phyloP scores from a whole-genome alignment of 2,797 vertebrate species.

The Gymnocypris eckloni region DNA sequence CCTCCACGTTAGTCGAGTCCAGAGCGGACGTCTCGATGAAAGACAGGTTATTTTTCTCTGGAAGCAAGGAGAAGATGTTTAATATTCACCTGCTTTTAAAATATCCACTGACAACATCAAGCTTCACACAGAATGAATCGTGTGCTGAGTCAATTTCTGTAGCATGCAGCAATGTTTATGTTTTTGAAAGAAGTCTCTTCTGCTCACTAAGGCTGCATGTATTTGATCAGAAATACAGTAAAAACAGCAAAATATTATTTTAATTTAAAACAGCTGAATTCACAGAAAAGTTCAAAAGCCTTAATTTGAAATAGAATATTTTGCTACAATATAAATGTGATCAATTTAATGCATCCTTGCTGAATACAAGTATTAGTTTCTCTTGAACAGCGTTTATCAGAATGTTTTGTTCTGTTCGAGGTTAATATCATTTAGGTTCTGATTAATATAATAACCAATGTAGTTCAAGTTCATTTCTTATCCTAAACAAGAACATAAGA shows the following conservation, averaged over 20 bases:
- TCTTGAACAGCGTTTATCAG: too few relatives aligned
- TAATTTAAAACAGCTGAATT: too few relatives aligned
- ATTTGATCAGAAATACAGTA: background rate
- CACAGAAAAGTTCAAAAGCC: too few relatives aligned
- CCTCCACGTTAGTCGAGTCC: conserved; percentile 98
- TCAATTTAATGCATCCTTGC: background rate
- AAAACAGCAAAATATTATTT: too few relatives aligned
- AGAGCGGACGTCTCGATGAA: conserved; percentile 98
- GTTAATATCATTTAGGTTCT: background rate
- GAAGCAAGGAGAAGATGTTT: conserved; percentile 53
- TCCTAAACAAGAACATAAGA: background rate
- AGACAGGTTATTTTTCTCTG: conserved; percentile 97
- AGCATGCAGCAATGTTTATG: background rate
- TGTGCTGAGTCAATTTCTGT: background rate
- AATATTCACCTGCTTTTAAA: background rate
- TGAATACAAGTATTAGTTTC: background rate
- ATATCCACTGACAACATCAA: background rate
- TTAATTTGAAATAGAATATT: too few relatives aligned
- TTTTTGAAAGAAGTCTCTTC: background rate
- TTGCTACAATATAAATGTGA: too few relatives aligned
- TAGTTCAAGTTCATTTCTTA: background rate
- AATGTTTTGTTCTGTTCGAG: background rate
- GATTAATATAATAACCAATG: background rate
- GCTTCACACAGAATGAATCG: background rate
- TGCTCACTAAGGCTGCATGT: background rate